Base-by-base conservation (phyloP, 2,888 invertebrate species). In the Synergus umbraculus region DNA sequence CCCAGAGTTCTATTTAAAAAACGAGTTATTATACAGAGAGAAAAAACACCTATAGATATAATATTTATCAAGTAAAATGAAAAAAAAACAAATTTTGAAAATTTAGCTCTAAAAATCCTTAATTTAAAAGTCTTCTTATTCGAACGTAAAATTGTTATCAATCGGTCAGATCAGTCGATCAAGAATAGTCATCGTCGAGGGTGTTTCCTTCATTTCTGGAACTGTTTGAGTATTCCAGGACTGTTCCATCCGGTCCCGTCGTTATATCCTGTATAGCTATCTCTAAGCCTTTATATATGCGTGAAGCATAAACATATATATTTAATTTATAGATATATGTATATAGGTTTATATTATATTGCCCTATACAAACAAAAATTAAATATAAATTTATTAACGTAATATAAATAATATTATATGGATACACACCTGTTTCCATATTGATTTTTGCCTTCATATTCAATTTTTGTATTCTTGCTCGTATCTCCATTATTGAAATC, bases 161-260 rank as follows among this genome's bases (percentile, higher is more conserved):
- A 54, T 49, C 49, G 29, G 29, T 54, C 37, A 18, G 29, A 73
- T 73, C 49, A 13, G 49, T 73, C 8, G 29, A 54, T 18, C 15
- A 41, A 54, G 49, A 49, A 49, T 49, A 46, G 73, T 73, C 73
- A 73, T 73, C 73, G 37, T 9, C 29, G 54, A 73, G n/a, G 73
- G 87, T 88, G 87, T 91, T 91, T 91, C 91, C 91, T 91, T 89
- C 86, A 86, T 91, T 91, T 91, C 89, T 90, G 88, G 88, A 91
- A 91, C 91, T 91, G 88, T 85, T 91, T 90, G 86, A 85, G 85
- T 90, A 91, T 91, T 88, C 91, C 83, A 78, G 67, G 83, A 65
- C 79, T 79, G 86, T 90, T 86, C 87, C 89, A 85, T 91, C 91
- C 91, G 91, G 91, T 90, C 88, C 85, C 86, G 80, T 81, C 76